These are phyloP conservation scores for Erpobdella octoculata DNA, from an alignment of 2,888 invertebrate species.

Conservation along the genomic window DNA sequence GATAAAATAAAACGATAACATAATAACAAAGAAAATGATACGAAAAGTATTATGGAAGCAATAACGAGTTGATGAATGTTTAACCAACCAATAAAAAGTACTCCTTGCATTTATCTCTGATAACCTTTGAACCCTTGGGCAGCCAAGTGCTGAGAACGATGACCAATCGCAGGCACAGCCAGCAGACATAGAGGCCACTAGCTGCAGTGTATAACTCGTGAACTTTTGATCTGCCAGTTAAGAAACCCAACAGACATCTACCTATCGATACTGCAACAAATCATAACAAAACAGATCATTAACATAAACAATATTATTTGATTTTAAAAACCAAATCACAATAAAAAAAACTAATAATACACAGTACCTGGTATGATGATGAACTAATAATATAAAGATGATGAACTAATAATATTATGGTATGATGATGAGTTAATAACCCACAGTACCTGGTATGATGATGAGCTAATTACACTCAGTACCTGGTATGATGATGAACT, in stretches of 20 bases:
- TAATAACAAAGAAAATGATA: background rate
- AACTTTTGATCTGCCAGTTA: constrained; percentile 64
- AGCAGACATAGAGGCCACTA: constrained; percentile 86
- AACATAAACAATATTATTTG: background rate
- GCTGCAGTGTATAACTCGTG: constrained; percentile 94
- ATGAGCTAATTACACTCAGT: too few relatives aligned
- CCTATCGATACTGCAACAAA: constrained; percentile 68
- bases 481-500: too few relatives aligned
- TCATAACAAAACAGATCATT: background rate
- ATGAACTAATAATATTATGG: too few relatives aligned
- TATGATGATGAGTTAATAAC: too few relatives aligned
- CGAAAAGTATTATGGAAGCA: background rate
- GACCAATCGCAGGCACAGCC: constrained; percentile 77
- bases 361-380: background rate
- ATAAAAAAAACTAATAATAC: background rate
- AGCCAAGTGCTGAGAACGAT: constrained; percentile 77
- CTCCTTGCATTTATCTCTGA: constrained; percentile 49
- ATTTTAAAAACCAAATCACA: background rate
- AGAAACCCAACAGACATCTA: constrained; percentile 75
- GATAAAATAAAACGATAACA: constrained; percentile 8
- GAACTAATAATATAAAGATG: too few relatives aligned
- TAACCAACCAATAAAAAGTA: constrained; percentile 51
- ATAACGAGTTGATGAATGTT: background rate
- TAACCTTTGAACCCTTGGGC: constrained; percentile 72
- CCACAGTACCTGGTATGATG: too few relatives aligned